Conservation (phyloP, 2,888 invertebrate genomes). For the Campaea margaritaria region DNA sequence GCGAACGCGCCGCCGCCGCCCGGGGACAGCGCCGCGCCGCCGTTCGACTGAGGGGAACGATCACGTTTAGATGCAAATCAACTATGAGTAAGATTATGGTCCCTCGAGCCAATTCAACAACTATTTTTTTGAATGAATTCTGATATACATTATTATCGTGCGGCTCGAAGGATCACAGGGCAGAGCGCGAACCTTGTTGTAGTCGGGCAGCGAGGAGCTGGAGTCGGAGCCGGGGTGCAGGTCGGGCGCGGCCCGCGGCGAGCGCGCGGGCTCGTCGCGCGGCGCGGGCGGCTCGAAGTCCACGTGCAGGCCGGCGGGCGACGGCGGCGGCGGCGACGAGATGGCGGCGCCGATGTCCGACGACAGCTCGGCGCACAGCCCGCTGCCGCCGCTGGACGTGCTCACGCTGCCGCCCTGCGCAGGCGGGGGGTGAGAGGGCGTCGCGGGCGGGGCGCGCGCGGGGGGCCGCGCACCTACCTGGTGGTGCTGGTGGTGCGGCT, state of each 20-base stretch:
- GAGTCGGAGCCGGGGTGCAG: conserved; percentile 46
- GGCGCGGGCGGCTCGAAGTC: conserved; percentile 89
- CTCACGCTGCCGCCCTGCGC: conserved; percentile 52
- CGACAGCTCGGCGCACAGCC: conserved; percentile 89
- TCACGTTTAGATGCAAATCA: no score
- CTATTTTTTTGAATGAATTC: no score
- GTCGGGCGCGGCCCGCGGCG: conserved; percentile 55
- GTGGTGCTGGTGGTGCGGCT: conserved; percentile 49
- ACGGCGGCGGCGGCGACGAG: conserved; percentile 89
- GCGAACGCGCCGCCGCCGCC: conserved; percentile 52
- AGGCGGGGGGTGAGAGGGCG: no score
- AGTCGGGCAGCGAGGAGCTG: conserved; percentile 64
- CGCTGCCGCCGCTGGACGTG: conserved; percentile 54
- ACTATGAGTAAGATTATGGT: no score
- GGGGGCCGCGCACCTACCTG: no score
- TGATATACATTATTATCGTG: no score
- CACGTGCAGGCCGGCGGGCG: conserved; percentile 86
- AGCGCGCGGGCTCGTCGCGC: conserved; percentile 54
- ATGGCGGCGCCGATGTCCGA: conserved; percentile 92
- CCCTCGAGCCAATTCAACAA: neutral
- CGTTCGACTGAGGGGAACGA: conserved; percentile 38
- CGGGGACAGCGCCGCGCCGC: conserved; percentile 59
- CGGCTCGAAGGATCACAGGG: no score
- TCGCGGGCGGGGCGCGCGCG: no score
- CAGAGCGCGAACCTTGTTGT: conserved; percentile 61